These are phyloP conservation scores for Caligus rogercresseyi DNA, from an alignment of 1,140 invertebrate species.

Conservation along the genomic window DNA sequence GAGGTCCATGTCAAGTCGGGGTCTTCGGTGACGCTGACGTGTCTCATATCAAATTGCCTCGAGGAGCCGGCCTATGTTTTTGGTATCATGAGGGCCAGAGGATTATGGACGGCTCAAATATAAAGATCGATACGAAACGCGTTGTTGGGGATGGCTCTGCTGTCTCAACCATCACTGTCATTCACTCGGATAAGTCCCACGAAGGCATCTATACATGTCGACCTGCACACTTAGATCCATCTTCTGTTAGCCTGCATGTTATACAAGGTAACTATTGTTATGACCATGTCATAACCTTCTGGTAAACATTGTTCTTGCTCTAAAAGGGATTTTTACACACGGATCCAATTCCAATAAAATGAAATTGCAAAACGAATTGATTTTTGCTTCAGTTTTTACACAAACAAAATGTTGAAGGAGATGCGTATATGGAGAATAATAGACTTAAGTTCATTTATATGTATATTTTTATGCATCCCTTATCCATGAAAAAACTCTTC, in stretches of 20 bases:
- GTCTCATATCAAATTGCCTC: conserved; percentile 24
- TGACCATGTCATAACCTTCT: too few relatives aligned
- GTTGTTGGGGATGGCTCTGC: not conserved
- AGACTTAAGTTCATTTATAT: too few relatives aligned
- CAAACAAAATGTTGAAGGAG: too few relatives aligned
- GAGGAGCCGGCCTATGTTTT: conserved; percentile 24
- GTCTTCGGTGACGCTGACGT: conserved; percentile 23
- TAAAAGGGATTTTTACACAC: too few relatives aligned
- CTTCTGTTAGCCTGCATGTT: not conserved
- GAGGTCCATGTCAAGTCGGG: conserved; percentile 25
- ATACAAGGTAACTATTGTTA: not conserved
- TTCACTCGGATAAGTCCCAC: not conserved
- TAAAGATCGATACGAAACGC: not conserved
- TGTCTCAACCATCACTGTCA: not conserved
- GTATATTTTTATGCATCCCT: too few relatives aligned
- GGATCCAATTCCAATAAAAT: too few relatives aligned
- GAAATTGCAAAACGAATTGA: too few relatives aligned
- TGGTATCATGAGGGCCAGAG: conserved; percentile 23
- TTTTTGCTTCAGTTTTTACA: too few relatives aligned
- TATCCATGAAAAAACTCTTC: too few relatives aligned
- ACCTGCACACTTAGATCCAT: not conserved
- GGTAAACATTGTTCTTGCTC: too few relatives aligned
- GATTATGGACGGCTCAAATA: conserved; percentile 5
- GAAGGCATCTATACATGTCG: not conserved
- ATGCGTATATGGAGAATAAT: too few relatives aligned